phyloP scores from a whole-genome alignment of 2,797 vertebrate genomes.

The Anabas testudineus region DNA sequence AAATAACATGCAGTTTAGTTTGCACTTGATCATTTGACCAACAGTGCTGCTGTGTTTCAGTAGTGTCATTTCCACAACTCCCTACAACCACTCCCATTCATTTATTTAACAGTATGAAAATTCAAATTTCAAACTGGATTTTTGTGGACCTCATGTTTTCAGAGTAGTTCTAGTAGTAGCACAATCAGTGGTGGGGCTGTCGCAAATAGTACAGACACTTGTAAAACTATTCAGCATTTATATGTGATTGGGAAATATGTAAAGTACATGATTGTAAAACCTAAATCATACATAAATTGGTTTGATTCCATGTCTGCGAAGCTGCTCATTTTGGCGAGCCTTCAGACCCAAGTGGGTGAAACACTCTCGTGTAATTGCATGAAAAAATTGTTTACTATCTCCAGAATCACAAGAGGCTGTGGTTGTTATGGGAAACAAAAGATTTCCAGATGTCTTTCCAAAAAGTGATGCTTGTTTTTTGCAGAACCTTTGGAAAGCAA shows the following conservation, averaged over 20 bases:
- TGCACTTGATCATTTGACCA: not conserved
- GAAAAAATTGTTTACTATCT: constrained; percentile 31
- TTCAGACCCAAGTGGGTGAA: constrained; percentile 21
- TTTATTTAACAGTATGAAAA: no score
- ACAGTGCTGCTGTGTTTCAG: not conserved
- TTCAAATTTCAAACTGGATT: no score
- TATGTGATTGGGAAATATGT: no score
- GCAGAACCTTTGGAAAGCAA: not conserved
- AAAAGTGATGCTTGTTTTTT: not conserved
- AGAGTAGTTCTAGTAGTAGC: no score
- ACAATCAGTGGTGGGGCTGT: no score
- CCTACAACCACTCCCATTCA: not conserved
- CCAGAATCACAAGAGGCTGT: constrained; percentile 38
- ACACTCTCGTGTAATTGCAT: constrained; percentile 10
- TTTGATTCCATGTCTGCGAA: not conserved
- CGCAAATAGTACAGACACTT: no score
- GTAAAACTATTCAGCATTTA: no score
- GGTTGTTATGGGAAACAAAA: constrained; percentile 12
- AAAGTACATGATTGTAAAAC: no score
- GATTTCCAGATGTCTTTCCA: constrained; percentile 55
- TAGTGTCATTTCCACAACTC: not conserved
- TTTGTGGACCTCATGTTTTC: no score
- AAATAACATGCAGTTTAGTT: not conserved
- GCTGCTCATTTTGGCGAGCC: constrained; percentile 28
- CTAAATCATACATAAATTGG: no score